Evolutionary conservation across 2,888 invertebrate genomes (phyloP), one percentile per base, ranked within the genome.

Genomic region (Lasioglossum zephyrum): DNA sequence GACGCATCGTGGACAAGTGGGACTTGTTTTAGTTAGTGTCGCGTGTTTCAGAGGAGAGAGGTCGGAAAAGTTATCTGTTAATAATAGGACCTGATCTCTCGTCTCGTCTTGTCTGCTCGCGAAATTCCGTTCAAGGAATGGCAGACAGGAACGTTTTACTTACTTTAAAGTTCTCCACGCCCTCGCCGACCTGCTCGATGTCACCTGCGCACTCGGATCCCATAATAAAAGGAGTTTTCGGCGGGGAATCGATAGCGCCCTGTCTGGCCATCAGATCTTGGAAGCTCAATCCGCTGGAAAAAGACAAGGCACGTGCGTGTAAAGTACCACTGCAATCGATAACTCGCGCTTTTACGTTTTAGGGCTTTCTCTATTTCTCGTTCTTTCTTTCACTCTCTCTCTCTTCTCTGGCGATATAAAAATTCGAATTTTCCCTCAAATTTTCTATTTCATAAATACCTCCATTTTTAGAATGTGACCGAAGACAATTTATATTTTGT

Each of bases 161-260:
- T 95, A 97, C 98, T 96, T 97, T 97, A 94, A 97, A 97, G 94
- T 97, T 97, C 94, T 97, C 97, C 87, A 98, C 98, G 69, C 97
- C 97, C 94, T 97, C 97, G 91, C 97, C 98, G 85, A 98, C 96
- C 93, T 97, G 97, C 94, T 97, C 97, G 88, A 98, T 96, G 92
- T 97, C 97, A 77, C 98, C 98, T 79, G 98, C 97, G 95, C 98
- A 98, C 95, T 98, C 98, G 93, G 98, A 98, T 84, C 98, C 98
- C 94, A 98, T 96, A 94, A 98, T 97, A 95, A 98, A 97, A 6
- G 98, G 98, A 8, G 98, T 97, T 95, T 98, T 98, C n/a, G 98
- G 98, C 0, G 97, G 97, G 18, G 97, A 97, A 95, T 98, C 98
- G 92, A 98, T 97, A 84, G 97, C 97, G 8, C 98, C 98, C 95